Base-by-base conservation (phyloP, 2,888 invertebrate species). In the Hofmannophila pseudospretella region DNA sequence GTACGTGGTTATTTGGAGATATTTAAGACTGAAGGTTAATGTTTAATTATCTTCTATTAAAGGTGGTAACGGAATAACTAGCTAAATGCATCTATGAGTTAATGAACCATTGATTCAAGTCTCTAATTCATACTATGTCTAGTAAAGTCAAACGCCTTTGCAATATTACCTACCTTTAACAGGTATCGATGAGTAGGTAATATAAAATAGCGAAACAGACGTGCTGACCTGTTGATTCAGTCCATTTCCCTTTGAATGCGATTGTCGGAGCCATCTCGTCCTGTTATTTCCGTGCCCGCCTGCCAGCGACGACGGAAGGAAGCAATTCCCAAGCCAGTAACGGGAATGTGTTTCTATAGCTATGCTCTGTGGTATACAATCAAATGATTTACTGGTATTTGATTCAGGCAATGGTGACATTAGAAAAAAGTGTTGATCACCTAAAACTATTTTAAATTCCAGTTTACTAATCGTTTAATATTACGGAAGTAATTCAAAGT, bases 191-290 rank as follows among this genome's bases (percentile, higher is more conserved):
- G 5, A 2, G 11, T 11, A 27, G 27, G 11, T 23, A 11, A 25
- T 14, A 26, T 9, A 14, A 25, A 33, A 33, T 25, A 25, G 33
- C 25, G 9, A 7, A 7, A 16, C 33, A 25, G 25, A 19, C 16
- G 12, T 13, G 13, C 8, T 58, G 63, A 78, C 78, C 75, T 82
- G 81, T 82, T 81, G 81, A 80, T 74, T 76, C 68, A 68, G 70
- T 64, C 66, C 67, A 78, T 79, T 82, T 80, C 75, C 77, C 60
- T 52, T 61, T 64, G 64, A 71, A 73, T 71, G 63, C 53, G 67
- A 70, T 67, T 72, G 73, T 68, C 74, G 77, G 61, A 54, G 67
- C 67, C 67, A 67, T 59, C 67, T 67, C 69, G 71, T 67, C 70
- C 48, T 67, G 72, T 75, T 71, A 84, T 84, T 84, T 82, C 84